Evolutionary conservation across 2,888 invertebrate species (phyloP), one percentile per base, ranked within the genome.

Genomic region (Dioctria rufipes): DNA sequence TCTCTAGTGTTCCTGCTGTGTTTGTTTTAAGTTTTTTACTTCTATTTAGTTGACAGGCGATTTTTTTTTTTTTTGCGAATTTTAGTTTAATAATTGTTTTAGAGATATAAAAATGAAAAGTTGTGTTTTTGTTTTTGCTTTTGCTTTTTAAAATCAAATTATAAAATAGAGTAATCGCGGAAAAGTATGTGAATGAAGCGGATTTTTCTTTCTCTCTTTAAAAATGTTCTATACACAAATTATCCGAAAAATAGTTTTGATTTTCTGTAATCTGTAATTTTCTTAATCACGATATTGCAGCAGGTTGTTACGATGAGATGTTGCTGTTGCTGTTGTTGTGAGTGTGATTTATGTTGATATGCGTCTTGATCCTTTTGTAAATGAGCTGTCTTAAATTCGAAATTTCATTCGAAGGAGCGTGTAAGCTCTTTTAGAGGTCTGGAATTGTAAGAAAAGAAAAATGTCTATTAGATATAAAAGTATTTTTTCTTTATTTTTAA

Each of bases 371-470:
- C 54, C 54, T 54, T 54, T 46, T 54, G 2, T 54, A 54, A n/a
- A 8, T 54, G 54, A 54, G 6, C 54, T 54, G 11, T 54, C 54
- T 54, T 54, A 69, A 51, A 49, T 13, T 43, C 67, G 67, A 49
- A 67, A 67, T 67, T 67, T 67, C 51, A 69, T 51, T 25, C 69
- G 69, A 25, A 25, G 69, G 69, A 69, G 69, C 69, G 69, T 67
- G 43, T 67, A 67, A 67, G 67, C 67, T 67, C 67, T 67, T 46
- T 67, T 46, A 43, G 46, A 67, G 67, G 67, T 69, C 69, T 69
- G 69, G 49, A 69, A 69, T 49, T 5, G 9, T 4, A 79, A 51
- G 69, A 13, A 80, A 40, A 51, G 40, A 60, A 69, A 51, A 80
- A 8, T 46, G 0, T 25, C 2, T 2, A 25, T 25, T 25, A 25